Conservation (phyloP, 2,797 vertebrate species). For the Alca torda region DNA sequence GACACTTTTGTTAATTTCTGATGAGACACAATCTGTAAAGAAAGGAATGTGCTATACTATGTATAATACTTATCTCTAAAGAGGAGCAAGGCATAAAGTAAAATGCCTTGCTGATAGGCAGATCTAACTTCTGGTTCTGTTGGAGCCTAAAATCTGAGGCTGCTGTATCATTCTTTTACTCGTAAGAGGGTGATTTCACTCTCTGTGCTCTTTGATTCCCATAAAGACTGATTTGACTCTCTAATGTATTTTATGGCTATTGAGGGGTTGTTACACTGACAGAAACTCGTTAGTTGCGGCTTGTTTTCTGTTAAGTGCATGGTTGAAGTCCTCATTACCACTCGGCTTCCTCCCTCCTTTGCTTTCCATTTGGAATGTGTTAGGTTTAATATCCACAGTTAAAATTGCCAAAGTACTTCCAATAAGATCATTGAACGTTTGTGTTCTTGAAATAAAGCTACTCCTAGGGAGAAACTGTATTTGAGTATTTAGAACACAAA, state of each 20-base stretch:
- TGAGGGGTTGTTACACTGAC: conserved; percentile 35
- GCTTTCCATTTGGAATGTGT: conserved; percentile 46
- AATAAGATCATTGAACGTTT: conserved; percentile 17
- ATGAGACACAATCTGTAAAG: not conserved
- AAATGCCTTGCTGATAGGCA: not conserved
- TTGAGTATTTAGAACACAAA: not conserved
- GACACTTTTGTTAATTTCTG: not conserved
- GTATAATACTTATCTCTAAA: not conserved
- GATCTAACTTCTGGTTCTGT: not conserved
- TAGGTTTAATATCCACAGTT: conserved; percentile 47
- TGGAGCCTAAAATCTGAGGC: not conserved
- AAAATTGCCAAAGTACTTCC: conserved; percentile 25
- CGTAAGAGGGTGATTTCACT: not conserved
- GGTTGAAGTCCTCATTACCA: conserved; percentile 45
- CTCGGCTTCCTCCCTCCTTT: conserved; percentile 37
- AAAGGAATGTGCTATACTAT: not conserved
- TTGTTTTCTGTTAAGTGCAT: conserved; percentile 50
- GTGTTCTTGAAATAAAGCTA: conserved; percentile 10
- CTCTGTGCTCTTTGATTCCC: not conserved
- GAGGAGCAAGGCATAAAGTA: not conserved
- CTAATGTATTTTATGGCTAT: conserved; percentile 31
- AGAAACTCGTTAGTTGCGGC: conserved; percentile 56
- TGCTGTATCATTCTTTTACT: not conserved
- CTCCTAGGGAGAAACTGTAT: not conserved
- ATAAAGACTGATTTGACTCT: conserved; percentile 27